Conservation (phyloP, 2,113 vertebrate genomes). For the Rutilus rutilus region DNA sequence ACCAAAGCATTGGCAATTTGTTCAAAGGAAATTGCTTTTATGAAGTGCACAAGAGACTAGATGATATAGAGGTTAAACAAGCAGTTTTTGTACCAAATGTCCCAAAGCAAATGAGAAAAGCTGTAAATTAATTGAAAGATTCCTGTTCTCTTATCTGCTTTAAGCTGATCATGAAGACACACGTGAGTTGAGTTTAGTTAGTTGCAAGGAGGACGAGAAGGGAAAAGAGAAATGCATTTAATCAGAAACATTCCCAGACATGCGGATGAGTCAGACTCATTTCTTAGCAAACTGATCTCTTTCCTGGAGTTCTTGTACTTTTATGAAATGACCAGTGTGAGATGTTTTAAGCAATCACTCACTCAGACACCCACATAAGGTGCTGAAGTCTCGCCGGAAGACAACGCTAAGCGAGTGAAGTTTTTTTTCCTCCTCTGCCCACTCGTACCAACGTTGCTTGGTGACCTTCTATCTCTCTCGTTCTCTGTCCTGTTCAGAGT, state of each 20-base stretch:
- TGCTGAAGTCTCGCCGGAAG: conserved; percentile 5
- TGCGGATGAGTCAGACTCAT: background rate
- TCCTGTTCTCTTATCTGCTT: background rate
- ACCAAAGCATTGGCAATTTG: too few species aligned
- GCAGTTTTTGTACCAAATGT: too few species aligned
- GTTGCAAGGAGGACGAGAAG: background rate
- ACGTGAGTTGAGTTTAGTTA: background rate
- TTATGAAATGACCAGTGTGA: conserved; percentile 23
- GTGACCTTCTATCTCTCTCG: conserved; percentile 20
- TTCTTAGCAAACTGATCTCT: background rate
- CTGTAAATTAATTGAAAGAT: background rate
- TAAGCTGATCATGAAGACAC: background rate
- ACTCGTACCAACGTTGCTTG: conserved; percentile 32
- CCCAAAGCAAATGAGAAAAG: too few species aligned
- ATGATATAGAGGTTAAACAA: too few species aligned
- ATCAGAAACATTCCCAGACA: background rate
- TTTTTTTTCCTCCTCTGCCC: conserved; percentile 35
- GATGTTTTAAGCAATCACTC: conserved; percentile 14
- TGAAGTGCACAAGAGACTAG: too few species aligned
- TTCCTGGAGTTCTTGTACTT: background rate
- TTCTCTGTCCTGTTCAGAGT: background rate
- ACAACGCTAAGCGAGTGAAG: conserved; percentile 14
- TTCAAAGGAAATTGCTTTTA: too few species aligned
- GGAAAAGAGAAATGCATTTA: background rate
- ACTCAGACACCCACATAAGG: conserved; percentile 36